A percentile compares a stretch with the other conserved stretches of the same genome.
phyloP scores from a whole-genome alignment of 2,113 vertebrate species.

The Lophius piscatorius region DNA sequence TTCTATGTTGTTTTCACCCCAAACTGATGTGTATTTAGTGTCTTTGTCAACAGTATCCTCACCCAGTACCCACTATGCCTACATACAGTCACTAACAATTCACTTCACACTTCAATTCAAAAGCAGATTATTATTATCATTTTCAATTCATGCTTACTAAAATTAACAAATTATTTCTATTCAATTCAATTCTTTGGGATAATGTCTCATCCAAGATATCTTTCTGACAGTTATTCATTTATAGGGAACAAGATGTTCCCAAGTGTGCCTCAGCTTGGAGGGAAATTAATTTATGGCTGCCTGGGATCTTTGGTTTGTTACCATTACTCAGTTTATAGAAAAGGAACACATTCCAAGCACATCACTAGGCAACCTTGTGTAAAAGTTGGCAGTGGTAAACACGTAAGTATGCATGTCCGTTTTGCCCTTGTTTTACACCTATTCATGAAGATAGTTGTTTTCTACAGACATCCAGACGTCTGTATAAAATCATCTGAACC shows the following conservation, averaged over 20 bases:
- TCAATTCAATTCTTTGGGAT: constrained; percentile 1
- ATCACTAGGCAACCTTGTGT: constrained; percentile 39
- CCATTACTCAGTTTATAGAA: constrained; percentile 22
- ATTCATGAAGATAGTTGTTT: constrained; percentile 17
- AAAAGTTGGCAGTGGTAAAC: constrained; percentile 17
- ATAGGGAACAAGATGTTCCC: constrained; percentile 20
- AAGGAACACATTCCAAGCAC: constrained; percentile 29
- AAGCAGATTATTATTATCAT: background rate
- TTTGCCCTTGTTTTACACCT: constrained; percentile 16
- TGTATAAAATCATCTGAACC: too few relatives aligned
- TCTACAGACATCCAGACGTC: background rate
- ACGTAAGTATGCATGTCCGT: background rate
- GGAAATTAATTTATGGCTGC: constrained; percentile 24
- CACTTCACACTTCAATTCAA: background rate
- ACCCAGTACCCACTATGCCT: too few relatives aligned
- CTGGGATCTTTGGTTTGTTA: constrained; percentile 33
- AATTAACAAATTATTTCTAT: background rate
- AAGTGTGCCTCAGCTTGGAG: background rate
- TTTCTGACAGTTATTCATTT: background rate
- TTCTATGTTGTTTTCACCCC: background rate
- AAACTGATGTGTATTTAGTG: background rate
- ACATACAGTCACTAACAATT: background rate
- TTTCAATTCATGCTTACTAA: background rate
- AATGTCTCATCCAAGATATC: constrained; percentile 5
- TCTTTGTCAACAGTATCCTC: background rate